Conservation (phyloP, 2,888 invertebrate genomes). For the Thecophora atra region DNA sequence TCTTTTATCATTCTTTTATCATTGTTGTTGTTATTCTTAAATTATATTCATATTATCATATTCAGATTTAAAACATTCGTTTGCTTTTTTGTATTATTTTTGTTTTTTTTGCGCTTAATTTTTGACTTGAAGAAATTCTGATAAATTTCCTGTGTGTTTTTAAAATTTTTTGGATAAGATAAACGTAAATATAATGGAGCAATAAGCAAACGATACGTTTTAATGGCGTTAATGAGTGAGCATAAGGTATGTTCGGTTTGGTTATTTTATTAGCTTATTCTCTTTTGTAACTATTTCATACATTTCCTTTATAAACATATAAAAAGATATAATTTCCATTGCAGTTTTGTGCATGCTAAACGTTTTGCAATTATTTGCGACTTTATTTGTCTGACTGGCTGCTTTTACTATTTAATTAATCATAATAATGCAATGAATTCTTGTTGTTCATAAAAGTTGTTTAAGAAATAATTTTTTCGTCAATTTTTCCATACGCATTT, state of each 20-base stretch:
- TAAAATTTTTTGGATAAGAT: conserved; percentile 1
- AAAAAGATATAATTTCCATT: background rate
- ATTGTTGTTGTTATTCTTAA: too few relatives aligned
- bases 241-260: conserved; percentile 64
- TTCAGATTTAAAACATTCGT: too few relatives aligned
- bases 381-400: background rate
- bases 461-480: too few relatives aligned
- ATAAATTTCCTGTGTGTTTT: background rate
- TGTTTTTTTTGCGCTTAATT: background rate
- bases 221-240: conserved; percentile 61
- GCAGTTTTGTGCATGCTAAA: conserved; percentile 19
- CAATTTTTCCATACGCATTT: too few relatives aligned
- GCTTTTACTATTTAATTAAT: background rate
- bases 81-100: too few relatives aligned
- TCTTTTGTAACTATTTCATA: conserved; percentile 21
- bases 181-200: conserved; percentile 4
- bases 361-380: background rate
- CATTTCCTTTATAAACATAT: conserved; percentile 14
- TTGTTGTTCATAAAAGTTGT: background rate
- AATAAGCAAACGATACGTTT: conserved; percentile 42
- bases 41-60: too few relatives aligned
- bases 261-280: conserved; percentile 25
- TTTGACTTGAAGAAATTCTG: background rate
- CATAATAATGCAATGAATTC: background rate
- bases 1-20: too few relatives aligned